Percentiles rank a stretch among this genome's conserved stretches.
These are phyloP conservation scores for Lydus trimaculatus DNA, from an alignment of 2,888 invertebrate species.

Conservation along the genomic window DNA sequence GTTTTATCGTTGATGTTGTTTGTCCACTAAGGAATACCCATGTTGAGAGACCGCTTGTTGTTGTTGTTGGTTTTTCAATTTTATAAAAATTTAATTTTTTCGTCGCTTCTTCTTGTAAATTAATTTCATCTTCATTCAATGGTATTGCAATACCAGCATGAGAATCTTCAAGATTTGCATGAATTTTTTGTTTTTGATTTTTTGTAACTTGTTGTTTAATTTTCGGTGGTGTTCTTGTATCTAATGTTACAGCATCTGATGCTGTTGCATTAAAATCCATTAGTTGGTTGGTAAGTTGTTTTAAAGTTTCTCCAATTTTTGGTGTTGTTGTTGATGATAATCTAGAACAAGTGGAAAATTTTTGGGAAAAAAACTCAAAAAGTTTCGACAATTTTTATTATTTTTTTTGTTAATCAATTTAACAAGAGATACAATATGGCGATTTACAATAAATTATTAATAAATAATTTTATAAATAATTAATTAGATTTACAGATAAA, in stretches of 20 bases:
- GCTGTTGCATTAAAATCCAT: constrained; percentile 60
- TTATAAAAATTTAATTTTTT: constrained; percentile 57
- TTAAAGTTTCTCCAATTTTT: constrained; percentile 65
- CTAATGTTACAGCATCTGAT: constrained; percentile 62
- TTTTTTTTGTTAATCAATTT: constrained; percentile 6
- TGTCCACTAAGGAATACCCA: constrained; percentile 76
- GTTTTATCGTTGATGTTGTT: constrained; percentile 46
- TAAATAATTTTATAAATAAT: constrained; percentile 27
- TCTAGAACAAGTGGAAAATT: constrained; percentile 46
- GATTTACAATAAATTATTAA: constrained; percentile 20
- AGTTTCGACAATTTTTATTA: constrained; percentile 21
- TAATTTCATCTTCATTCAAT: constrained; percentile 49
- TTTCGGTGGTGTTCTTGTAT: constrained; percentile 71
- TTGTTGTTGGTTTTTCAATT: constrained; percentile 57
- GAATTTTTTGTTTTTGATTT: constrained; percentile 39
- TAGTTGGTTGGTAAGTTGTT: constrained; percentile 67
- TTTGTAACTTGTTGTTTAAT: constrained; percentile 63
- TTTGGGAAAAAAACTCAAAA: constrained; percentile 20
- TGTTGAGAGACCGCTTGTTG: constrained; percentile 72
- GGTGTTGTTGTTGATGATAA: constrained; percentile 51
- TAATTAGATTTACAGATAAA: constrained; percentile 13
- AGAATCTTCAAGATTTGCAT: constrained; percentile 61
- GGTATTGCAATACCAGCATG: constrained; percentile 68
- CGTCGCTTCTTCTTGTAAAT: constrained; percentile 49
- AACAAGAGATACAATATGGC: constrained; percentile 24